Evolutionary conservation across 2,113 vertebrate genomes (phyloP), one percentile per base, ranked within the genome.

Genomic region (Ceyx cyanopectus): DNA sequence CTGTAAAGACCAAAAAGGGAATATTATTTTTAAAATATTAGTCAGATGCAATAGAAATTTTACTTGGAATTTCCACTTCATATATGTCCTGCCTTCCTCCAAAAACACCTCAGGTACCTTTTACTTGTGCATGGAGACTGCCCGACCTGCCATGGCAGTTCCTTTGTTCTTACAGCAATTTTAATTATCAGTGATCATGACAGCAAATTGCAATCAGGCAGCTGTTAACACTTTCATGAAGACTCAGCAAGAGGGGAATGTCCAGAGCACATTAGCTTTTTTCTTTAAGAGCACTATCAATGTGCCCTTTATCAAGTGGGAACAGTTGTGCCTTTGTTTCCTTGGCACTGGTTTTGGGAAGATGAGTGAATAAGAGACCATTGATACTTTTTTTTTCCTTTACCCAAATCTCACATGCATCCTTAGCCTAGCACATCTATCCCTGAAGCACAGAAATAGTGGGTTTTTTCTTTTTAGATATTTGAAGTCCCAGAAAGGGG

Each of bases 241-340:
- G 82, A 83, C 83, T 86, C 65, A 84, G 26, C 54, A 66, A 45
- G 75, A 43, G 1, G 5, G 60, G 73, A 82, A 89, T 57, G 60
- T 58, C 34, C 67, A 65, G 68, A 92, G 53, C 53, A 53, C 0
- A 2, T 17, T 73, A 37, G 78, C 76, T 82, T 82, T 65, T 45
- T 65, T 45, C 80, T 96, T 93, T 51, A 77, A 72, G 51, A 91
- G 37, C 41, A 10, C 72, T 66, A 53, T 96, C 87, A 87, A 74
- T 85, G 91, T 2, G 3, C 19, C 40, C 68, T 92, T 95, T 93
- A 89, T 91, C 4, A 2, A 32, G 48, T 30, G 40, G 81, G 46
- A 85, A 92, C 92, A 95, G 87, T 37, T 63, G 32, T 57, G 81
- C 50, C 76, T 94, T 92, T 96, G 87, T 96, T 91, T 80, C 9